Evolutionary conservation across 2,797 vertebrate species (phyloP).

Genomic region (Eutrigla gurnardus): DNA sequence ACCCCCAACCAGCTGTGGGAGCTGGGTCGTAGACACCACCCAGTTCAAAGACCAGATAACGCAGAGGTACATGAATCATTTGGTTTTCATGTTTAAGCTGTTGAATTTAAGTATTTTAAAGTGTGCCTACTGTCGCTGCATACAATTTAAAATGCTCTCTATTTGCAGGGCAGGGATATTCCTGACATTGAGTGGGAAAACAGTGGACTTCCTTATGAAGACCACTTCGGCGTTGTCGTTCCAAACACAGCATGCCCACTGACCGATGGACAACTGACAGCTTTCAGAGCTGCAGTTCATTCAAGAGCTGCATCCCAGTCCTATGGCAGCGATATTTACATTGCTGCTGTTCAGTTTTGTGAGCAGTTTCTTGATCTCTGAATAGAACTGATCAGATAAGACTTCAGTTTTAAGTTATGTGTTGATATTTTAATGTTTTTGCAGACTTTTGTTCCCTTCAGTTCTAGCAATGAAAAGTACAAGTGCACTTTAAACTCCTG

Average conservation of each 20-base stretch:
- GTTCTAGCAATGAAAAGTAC: background rate
- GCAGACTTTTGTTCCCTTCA: background rate
- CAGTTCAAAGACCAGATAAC: too few relatives aligned
- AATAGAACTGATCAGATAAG: background rate
- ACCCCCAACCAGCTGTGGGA: too few relatives aligned
- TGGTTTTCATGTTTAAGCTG: too few relatives aligned
- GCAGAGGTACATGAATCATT: too few relatives aligned
- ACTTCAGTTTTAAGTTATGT: background rate
- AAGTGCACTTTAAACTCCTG: background rate
- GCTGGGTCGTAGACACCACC: too few relatives aligned
- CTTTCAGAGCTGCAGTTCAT: too few relatives aligned
- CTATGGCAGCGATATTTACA: background rate
- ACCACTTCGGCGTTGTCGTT: background rate
- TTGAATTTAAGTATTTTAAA: background rate
- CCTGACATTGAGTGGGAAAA: slow-evolving; percentile 17
- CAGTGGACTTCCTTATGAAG: background rate
- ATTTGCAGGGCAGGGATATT: slow-evolving; percentile 17
- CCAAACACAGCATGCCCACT: background rate
- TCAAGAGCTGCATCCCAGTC: too few relatives aligned
- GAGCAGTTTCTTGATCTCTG: background rate
- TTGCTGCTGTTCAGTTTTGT: slow-evolving; percentile 28
- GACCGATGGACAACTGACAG: background rate
- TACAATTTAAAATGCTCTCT: background rate
- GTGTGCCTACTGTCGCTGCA: background rate
- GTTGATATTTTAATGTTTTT: background rate